Conservation (phyloP, 2,888 invertebrate species). For the Chrysopilus asiliformis region DNA sequence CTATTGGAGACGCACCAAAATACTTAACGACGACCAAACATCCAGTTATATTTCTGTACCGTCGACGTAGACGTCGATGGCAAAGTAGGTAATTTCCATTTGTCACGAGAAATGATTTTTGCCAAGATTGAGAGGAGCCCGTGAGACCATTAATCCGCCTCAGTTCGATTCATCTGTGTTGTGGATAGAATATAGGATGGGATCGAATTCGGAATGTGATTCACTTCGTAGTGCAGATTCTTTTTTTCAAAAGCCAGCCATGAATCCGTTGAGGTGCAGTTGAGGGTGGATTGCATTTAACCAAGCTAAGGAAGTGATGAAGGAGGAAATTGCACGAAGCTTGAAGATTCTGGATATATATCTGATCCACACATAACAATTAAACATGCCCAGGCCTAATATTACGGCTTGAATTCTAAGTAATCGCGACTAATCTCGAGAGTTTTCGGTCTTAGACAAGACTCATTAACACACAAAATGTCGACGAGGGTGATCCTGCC, state of each 20-base stretch:
- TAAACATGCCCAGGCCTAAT: conserved; percentile 15
- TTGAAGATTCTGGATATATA: conserved; percentile 1
- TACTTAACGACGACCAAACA: too few relatives aligned
- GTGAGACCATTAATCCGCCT: conserved; percentile 10
- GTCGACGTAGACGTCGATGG: too few relatives aligned
- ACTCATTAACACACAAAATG: conserved; percentile 14
- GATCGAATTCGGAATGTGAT: too few relatives aligned
- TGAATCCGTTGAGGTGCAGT: too few relatives aligned
- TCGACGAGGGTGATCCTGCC: too few relatives aligned
- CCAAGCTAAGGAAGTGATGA: neutral
- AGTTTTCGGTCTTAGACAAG: conserved; percentile 11
- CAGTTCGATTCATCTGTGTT: too few relatives aligned
- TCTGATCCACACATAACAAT: conserved; percentile 16
- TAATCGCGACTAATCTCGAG: conserved; percentile 12
- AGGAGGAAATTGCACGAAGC: conserved; percentile 7
- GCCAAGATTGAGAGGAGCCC: conserved; percentile 9
- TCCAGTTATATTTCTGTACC: too few relatives aligned
- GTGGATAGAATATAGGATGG: too few relatives aligned
- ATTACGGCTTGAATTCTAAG: conserved; percentile 13
- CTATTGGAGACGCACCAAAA: too few relatives aligned
- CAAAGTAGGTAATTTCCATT: too few relatives aligned
- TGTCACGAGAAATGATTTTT: conserved; percentile 16
- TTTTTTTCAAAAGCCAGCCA: too few relatives aligned
- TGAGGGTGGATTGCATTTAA: neutral
- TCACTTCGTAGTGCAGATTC: too few relatives aligned